phyloP scores from a whole-genome alignment of 2,888 invertebrate genomes.

The Dinocampus coccinellae region DNA sequence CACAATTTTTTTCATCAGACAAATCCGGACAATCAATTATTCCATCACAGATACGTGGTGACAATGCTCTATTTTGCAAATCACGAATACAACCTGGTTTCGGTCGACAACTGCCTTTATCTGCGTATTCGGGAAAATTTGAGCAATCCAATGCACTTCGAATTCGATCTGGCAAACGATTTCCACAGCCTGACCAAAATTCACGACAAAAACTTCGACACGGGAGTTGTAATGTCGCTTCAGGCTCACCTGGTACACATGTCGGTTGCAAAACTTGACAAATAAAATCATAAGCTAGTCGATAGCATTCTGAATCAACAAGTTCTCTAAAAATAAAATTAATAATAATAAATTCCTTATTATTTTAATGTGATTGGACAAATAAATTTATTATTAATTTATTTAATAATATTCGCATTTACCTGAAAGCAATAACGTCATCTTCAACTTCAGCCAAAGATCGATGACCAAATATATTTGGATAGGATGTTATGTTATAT shows the following conservation, averaged over 20 bases:
- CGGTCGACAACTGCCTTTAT: slow-evolving; percentile 79
- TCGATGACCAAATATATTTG: slow-evolving; percentile 82
- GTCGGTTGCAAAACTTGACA: slow-evolving; percentile 89
- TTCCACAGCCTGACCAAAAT: slow-evolving; percentile 87
- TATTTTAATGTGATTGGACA: neutral
- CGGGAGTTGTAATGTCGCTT: slow-evolving; percentile 76
- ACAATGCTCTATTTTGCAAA: slow-evolving; percentile 81
- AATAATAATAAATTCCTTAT: slow-evolving; percentile 1
- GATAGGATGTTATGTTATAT: slow-evolving; percentile 87
- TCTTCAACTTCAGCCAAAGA: slow-evolving; percentile 77
- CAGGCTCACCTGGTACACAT: slow-evolving; percentile 72
- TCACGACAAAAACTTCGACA: slow-evolving; percentile 88
- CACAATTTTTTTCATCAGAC: slow-evolving; percentile 84
- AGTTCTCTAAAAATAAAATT: slow-evolving; percentile 73
- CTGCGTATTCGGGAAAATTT: slow-evolving; percentile 83
- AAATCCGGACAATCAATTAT: slow-evolving; percentile 88
- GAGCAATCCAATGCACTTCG: slow-evolving; percentile 83
- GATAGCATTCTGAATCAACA: slow-evolving; percentile 92
- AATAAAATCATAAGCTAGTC: slow-evolving; percentile 89
- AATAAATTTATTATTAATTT: neutral
- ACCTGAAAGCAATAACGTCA: slow-evolving; percentile 83
- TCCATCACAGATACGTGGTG: slow-evolving; percentile 87
- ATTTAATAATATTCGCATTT: neutral
- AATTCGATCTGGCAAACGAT: slow-evolving; percentile 79
- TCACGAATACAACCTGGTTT: slow-evolving; percentile 86